phyloP scores from a whole-genome alignment of 2,797 vertebrate species.

The Lacerta agilis region DNA sequence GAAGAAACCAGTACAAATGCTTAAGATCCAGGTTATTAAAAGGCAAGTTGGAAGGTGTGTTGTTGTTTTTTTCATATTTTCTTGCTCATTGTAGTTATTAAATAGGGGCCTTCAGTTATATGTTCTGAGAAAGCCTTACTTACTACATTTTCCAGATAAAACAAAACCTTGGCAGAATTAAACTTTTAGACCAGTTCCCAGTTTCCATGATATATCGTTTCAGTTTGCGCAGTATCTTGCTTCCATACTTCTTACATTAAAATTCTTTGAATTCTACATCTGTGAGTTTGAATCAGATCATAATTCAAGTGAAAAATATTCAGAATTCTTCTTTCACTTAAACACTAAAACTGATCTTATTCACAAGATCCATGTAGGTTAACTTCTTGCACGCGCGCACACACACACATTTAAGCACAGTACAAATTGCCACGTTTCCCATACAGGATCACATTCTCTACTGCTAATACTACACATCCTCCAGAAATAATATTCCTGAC shows the following conservation, averaged over 20 bases:
- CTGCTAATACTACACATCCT: neutral
- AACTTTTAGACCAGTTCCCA: neutral
- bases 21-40: neutral
- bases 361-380: neutral
- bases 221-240: neutral
- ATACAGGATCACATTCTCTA: neutral
- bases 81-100: neutral
- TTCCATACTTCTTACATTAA: conserved; percentile 25
- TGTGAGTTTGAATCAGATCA: conserved; percentile 14
- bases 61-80: neutral
- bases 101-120: neutral
- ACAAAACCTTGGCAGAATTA: neutral
- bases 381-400: neutral
- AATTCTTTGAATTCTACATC: conserved; percentile 30
- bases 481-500: conserved; percentile 4
- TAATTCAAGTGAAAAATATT: conserved; percentile 23
- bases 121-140: neutral
- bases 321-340: conserved; percentile 12
- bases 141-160: conserved; percentile 24
- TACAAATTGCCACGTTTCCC: neutral
- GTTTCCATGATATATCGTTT: conserved; percentile 11
- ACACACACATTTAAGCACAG: neutral
- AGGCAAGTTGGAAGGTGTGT: neutral
- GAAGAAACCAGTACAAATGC: neutral
- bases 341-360: neutral